phyloP scores from a whole-genome alignment of 2,797 vertebrate genomes.

The Girardinus metallicus region DNA sequence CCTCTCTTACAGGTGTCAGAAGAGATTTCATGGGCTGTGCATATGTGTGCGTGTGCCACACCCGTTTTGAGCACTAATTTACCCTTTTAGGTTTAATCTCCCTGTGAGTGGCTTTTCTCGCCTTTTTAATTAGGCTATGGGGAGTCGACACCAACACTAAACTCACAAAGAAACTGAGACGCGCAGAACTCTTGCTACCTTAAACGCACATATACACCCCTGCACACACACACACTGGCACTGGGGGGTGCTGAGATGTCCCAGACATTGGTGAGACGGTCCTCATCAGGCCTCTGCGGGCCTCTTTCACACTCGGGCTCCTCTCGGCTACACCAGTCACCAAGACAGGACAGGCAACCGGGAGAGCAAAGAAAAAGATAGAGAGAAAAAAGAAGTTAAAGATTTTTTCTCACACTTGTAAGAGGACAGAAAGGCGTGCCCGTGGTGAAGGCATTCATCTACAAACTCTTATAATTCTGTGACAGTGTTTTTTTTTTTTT shows the following conservation, averaged over 20 bases:
- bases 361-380: slow-evolving; percentile 22
- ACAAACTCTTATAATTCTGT: slow-evolving; percentile 54
- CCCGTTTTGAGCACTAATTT: slow-evolving; percentile 85
- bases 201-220: slow-evolving; percentile 9
- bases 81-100: slow-evolving; percentile 86
- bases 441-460: slow-evolving; percentile 51
- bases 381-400: slow-evolving; percentile 30
- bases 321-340: slow-evolving; percentile 78
- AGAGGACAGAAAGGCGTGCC: slow-evolving; percentile 46
- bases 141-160: slow-evolving; percentile 78
- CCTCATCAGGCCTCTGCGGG: slow-evolving; percentile 75
- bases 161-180: slow-evolving; percentile 66
- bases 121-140: slow-evolving; percentile 85
- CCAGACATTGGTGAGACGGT: slow-evolving; percentile 66
- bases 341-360: slow-evolving; percentile 65
- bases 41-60: slow-evolving; percentile 78
- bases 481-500: slow-evolving; percentile 11
- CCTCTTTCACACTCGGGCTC: slow-evolving; percentile 79
- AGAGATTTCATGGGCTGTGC: slow-evolving; percentile 79
- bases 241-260: slow-evolving; percentile 30
- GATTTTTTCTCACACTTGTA: slow-evolving; percentile 46
- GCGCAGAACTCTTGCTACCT: slow-evolving; percentile 39
- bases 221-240: slow-evolving; percentile 5
- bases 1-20: slow-evolving; percentile 72
- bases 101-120: slow-evolving; percentile 79